phyloP scores from a whole-genome alignment of 2,797 vertebrate species.

The Sebastes itinus region DNA sequence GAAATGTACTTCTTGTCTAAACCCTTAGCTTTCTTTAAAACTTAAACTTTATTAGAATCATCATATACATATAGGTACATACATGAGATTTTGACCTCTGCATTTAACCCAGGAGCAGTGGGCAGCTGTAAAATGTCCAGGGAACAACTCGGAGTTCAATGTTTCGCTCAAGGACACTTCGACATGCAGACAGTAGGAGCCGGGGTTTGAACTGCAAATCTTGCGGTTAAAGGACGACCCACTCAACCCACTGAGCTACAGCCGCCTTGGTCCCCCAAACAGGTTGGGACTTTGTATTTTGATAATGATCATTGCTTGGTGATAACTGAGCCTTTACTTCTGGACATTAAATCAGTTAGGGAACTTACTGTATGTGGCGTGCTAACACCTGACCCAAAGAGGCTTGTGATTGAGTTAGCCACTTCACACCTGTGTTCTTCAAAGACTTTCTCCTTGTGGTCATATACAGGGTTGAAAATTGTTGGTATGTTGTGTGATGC shows the following conservation, averaged over 20 bases:
- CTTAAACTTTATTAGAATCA: no score
- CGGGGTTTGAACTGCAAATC: no score
- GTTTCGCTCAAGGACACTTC: no score
- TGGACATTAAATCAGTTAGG: not conserved
- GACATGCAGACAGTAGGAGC: no score
- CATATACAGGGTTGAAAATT: not conserved
- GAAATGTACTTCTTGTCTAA: not conserved
- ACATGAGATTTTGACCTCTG: no score
- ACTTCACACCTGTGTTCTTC: not conserved
- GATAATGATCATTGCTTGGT: not conserved
- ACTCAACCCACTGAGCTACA: no score
- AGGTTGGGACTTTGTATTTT: not conserved
- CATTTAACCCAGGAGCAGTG: no score
- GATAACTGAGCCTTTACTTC: not conserved
- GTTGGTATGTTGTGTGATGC: no score
- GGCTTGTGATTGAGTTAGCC: not conserved
- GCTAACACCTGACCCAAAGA: not conserved
- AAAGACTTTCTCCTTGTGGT: not conserved
- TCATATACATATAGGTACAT: no score
- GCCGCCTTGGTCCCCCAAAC: not conserved
- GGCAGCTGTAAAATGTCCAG: no score
- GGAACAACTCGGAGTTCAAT: no score
- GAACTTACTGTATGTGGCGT: not conserved
- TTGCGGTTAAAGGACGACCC: no score
- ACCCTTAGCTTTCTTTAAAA: not conserved